phyloP scores from a whole-genome alignment of 1,140 invertebrate species.

The Lucilia cuprina region DNA sequence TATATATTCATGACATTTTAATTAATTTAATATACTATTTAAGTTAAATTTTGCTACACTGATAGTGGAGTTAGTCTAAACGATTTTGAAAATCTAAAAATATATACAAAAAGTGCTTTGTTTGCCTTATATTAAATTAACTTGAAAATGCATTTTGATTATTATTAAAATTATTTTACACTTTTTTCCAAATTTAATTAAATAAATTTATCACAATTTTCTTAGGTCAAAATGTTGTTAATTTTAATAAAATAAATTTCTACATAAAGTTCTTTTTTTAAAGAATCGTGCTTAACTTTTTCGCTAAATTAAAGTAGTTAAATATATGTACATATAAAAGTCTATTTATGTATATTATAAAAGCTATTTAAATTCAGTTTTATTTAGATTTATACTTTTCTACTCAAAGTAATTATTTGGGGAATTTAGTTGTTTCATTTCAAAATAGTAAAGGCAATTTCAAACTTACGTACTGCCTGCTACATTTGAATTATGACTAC shows the following conservation, averaged over 20 bases:
- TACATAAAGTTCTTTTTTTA: background rate
- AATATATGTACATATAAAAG: background rate
- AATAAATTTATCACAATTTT: constrained; percentile 19
- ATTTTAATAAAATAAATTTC: background rate
- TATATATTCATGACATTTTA: background rate
- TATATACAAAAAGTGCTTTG: background rate
- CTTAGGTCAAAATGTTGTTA: constrained; percentile 16
- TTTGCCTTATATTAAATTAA: background rate
- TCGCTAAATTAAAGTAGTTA: background rate
- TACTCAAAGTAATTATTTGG: background rate
- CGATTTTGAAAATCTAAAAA: background rate
- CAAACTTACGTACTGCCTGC: background rate
- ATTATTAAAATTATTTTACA: background rate
- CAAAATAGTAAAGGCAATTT: background rate
- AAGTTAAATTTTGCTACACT: background rate
- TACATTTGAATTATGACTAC: constrained; percentile 8
- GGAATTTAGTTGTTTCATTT: background rate
- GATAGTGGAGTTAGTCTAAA: background rate
- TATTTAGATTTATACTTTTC: background rate
- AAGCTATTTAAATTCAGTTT: background rate
- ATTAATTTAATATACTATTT: background rate
- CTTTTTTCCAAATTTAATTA: background rate
- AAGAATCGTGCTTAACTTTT: background rate
- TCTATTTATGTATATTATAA: background rate
- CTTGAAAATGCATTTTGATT: background rate